A percentile compares a stretch with the other conserved stretches of the same genome.
These are phyloP conservation scores for Brienomyrus brachyistius DNA, from an alignment of 2,113 vertebrate genomes.

Conservation along the genomic window DNA sequence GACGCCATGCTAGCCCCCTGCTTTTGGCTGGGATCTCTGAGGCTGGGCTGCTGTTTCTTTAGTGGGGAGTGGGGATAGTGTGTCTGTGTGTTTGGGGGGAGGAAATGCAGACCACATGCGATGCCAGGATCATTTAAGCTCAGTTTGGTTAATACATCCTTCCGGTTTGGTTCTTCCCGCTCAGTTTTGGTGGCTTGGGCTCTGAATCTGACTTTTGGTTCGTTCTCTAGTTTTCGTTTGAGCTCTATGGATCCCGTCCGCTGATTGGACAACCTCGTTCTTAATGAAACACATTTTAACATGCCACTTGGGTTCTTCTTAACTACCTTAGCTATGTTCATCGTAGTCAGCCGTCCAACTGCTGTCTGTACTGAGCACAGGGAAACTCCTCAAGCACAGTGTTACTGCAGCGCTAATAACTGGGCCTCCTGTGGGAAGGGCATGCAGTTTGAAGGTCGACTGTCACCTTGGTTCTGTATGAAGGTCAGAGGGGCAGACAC, in stretches of 20 bases:
- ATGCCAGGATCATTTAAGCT: not conserved
- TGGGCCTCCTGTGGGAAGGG: not conserved
- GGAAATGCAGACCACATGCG: not conserved
- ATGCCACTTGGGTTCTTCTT: not conserved
- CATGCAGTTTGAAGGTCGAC: not conserved
- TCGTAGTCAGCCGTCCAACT: not conserved
- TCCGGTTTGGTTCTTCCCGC: not conserved
- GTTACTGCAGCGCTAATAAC: not conserved
- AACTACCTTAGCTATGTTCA: not conserved
- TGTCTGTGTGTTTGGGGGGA: not conserved
- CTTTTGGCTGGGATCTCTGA: not conserved
- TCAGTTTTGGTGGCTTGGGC: not conserved
- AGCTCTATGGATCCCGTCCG: not conserved
- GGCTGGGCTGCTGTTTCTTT: not conserved
- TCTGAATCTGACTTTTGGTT: not conserved
- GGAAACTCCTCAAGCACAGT: not conserved
- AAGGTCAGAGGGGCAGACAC: not conserved
- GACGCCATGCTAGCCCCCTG: not conserved
- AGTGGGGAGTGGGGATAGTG: not conserved
- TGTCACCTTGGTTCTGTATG: not conserved
- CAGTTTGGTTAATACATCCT: not conserved
- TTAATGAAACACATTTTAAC: not conserved
- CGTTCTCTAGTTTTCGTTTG: not conserved
- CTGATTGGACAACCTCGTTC: not conserved
- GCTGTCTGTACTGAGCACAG: not conserved